These are phyloP conservation scores for Scylla paramamosain DNA, from an alignment of 1,140 invertebrate genomes.

Conservation along the genomic window DNA sequence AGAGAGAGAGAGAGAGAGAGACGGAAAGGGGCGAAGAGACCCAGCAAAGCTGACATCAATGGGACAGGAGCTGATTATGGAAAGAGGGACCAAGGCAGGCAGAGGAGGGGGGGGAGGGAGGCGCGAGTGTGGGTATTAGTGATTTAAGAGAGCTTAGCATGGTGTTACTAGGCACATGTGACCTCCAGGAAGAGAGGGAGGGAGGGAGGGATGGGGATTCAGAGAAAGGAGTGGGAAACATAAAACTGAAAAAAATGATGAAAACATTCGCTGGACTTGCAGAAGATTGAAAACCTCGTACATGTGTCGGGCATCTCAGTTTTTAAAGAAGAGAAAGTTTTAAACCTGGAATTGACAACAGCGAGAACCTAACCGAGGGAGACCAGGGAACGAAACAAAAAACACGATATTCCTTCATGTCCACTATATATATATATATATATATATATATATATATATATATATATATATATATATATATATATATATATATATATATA, in stretches of 20 bases:
- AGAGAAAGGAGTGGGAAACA: background rate
- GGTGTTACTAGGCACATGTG: conserved; percentile 10
- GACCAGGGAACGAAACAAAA: too few relatives aligned
- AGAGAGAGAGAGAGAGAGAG: conserved; percentile 20
- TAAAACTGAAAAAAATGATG: background rate
- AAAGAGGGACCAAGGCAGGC: background rate
- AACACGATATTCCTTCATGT: too few relatives aligned
- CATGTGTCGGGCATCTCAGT: too few relatives aligned
- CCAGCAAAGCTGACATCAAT: background rate
- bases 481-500: background rate
- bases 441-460: background rate
- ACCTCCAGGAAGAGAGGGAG: background rate
- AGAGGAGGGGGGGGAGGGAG: background rate
- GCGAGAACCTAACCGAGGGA: too few relatives aligned
- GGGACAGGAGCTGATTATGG: conserved; percentile 11
- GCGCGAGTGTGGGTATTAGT: background rate
- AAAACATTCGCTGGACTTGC: too few relatives aligned
- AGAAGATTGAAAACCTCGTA: too few relatives aligned
- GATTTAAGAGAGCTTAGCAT: background rate
- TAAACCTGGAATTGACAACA: too few relatives aligned
- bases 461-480: background rate
- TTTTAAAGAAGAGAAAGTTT: too few relatives aligned
- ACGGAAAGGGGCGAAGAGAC: background rate
- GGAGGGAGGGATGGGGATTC: background rate
- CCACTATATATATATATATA: too few relatives aligned